A percentile compares a stretch with the other conserved stretches of the same genome.
Conservation (phyloP, 2,113 vertebrate genomes). For the Patagioenas fasciata region DNA sequence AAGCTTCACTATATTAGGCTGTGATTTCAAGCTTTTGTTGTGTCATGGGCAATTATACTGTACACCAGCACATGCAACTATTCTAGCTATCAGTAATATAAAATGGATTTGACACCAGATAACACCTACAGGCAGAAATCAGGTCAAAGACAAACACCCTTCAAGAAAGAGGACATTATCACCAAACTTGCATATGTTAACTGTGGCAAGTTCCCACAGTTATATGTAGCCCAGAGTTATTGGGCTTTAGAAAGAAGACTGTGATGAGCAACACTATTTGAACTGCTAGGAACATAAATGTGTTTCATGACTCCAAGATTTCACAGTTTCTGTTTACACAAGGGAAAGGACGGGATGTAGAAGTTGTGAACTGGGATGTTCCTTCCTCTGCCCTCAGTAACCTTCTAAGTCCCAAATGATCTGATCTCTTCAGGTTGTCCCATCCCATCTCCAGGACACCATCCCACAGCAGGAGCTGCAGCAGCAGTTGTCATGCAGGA, state of each 20-base stretch:
- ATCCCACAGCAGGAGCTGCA: background rate
- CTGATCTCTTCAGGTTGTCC: background rate
- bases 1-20: background rate
- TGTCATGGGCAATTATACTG: background rate
- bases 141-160: background rate
- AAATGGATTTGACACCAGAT: background rate
- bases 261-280: background rate
- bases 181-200: background rate
- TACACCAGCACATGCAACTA: background rate
- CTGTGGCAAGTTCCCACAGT: background rate
- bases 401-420: background rate
- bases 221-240: background rate
- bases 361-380: rapidly evolving
- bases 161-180: background rate
- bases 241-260: background rate
- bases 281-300: background rate
- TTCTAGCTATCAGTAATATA: background rate
- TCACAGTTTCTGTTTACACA: background rate
- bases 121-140: background rate
- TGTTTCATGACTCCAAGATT: background rate
- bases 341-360: background rate
- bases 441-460: background rate
- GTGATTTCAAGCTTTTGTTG: background rate
- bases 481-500: background rate
- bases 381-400: background rate